Conservation (phyloP, 2,888 invertebrate genomes). For the Cryptocephalus moraei region DNA sequence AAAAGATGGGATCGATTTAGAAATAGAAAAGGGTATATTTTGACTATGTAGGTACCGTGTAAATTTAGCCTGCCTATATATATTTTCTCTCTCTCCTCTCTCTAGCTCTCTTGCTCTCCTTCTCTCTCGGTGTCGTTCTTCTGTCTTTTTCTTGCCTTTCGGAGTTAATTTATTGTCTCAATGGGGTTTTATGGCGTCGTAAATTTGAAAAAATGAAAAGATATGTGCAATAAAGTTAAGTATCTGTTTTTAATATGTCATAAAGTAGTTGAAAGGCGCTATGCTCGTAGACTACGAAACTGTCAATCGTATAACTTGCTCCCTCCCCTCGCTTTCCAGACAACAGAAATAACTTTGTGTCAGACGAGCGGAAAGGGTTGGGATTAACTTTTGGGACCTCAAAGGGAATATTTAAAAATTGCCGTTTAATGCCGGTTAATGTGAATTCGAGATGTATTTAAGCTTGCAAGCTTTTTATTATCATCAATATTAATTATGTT, state of each 20-base stretch:
- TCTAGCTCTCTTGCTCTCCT: too few species aligned
- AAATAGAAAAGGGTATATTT: neutral
- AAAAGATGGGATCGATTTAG: neutral
- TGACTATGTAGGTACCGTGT: constrained; percentile 12
- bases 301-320: neutral
- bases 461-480: too few species aligned
- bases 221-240: constrained; percentile 23
- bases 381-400: too few species aligned
- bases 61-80: constrained; percentile 13
- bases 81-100: constrained; percentile 13
- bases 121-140: too few species aligned
- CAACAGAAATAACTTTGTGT: too few species aligned
- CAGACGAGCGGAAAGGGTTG: too few species aligned
- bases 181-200: constrained; percentile 20
- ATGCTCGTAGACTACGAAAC: neutral
- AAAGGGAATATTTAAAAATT: too few species aligned
- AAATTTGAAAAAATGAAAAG: constrained; percentile 23
- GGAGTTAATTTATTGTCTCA: constrained; percentile 17
- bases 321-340: too few species aligned
- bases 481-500: too few species aligned
- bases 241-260: constrained; percentile 20
- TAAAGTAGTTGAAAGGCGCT: constrained; percentile 11
- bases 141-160: neutral
- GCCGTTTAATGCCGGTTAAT: too few species aligned
- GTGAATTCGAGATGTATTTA: too few species aligned